Conservation (phyloP, 2,113 vertebrate genomes). For the Trichechus manatus region DNA sequence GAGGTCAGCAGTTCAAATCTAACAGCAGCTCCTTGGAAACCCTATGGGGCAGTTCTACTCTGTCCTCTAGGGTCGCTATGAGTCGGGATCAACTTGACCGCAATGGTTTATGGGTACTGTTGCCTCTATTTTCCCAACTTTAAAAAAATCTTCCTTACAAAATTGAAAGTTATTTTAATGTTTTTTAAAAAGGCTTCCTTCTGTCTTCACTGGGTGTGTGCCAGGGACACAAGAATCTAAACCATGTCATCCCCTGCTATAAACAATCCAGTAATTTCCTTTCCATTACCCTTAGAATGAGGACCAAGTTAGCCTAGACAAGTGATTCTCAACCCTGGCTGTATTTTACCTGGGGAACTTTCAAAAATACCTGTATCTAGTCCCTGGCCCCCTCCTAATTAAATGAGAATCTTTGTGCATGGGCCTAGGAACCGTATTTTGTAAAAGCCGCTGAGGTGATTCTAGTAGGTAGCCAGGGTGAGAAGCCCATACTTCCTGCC, state of each 20-base stretch:
- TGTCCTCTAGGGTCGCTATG: too few relatives aligned
- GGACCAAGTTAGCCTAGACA: background rate
- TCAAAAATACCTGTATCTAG: background rate
- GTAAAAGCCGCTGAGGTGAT: background rate
- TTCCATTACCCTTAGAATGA: background rate
- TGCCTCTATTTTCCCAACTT: background rate
- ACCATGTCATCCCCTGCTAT: background rate
- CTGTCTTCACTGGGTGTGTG: background rate
- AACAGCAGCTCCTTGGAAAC: too few relatives aligned
- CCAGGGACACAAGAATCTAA: background rate
- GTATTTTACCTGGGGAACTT: background rate
- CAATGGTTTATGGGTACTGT: background rate
- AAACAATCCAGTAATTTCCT: background rate
- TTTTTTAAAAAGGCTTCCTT: background rate
- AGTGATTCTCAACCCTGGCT: background rate
- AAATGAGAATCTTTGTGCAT: background rate
- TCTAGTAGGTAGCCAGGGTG: too few relatives aligned
- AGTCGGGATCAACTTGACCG: too few relatives aligned
- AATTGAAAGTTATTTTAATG: conserved; percentile 34
- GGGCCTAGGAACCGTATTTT: background rate
- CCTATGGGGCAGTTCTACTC: too few relatives aligned
- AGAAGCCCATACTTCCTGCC: background rate
- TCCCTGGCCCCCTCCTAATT: background rate
- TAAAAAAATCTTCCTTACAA: background rate
- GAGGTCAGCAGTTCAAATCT: too few relatives aligned